Conservation (phyloP, 2,797 vertebrate genomes). For the Odontamblyopus rebecca region DNA sequence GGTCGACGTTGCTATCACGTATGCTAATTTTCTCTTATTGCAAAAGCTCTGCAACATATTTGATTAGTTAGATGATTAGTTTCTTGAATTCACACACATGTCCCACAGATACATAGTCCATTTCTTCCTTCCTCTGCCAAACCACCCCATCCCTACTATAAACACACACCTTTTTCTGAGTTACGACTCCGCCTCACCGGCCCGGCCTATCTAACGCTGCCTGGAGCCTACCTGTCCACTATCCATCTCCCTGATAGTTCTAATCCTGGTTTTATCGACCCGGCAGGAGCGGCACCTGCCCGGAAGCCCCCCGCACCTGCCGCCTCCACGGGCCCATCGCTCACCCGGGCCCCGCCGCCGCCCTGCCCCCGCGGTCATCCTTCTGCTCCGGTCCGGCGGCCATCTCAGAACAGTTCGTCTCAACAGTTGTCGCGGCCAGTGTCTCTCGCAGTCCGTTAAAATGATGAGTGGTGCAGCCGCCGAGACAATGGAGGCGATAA, state of each 20-base stretch:
- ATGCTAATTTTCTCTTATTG: neutral
- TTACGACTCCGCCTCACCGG: constrained; percentile 16
- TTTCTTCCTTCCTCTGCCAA: constrained; percentile 2
- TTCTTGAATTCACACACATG: neutral
- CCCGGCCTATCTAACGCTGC: constrained; percentile 22
- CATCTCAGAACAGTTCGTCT: constrained; percentile 8
- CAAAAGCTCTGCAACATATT: neutral
- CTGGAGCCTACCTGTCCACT: neutral
- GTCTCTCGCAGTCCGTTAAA: constrained; percentile 7
- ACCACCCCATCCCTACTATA: neutral
- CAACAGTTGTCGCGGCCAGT: constrained; percentile 5
- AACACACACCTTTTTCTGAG: constrained; percentile 2
- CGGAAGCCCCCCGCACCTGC: neutral
- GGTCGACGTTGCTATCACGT: neutral
- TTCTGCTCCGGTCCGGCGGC: neutral
- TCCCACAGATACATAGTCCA: neutral
- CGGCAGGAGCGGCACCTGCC: constrained; percentile 28
- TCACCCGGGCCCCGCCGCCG: constrained; percentile 6
- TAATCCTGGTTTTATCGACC: constrained; percentile 40
- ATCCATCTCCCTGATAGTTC: constrained; percentile 40
- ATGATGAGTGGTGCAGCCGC: constrained; percentile 7
- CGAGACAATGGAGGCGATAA: constrained; percentile 10
- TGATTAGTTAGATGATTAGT: no score
- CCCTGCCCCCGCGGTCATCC: constrained; percentile 3
- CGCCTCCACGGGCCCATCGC: constrained; percentile 14